These are phyloP conservation scores for Thumatha senex DNA, from an alignment of 2,888 invertebrate genomes.

Conservation along the genomic window DNA sequence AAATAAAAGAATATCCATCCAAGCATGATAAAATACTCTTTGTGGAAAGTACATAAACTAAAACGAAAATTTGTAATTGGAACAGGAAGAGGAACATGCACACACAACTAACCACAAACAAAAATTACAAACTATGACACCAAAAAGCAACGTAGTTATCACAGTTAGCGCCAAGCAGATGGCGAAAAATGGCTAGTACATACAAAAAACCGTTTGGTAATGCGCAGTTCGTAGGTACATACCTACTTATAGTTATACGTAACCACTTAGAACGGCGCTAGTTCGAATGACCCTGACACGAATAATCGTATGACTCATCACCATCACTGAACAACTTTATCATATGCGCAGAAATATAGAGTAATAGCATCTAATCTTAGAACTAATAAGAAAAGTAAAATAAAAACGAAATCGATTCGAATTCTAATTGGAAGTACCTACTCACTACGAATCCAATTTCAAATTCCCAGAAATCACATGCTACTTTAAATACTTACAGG, in stretches of 20 bases:
- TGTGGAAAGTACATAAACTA: too few relatives aligned
- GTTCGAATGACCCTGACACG: conserved; percentile 56
- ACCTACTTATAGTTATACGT: conserved; percentile 33
- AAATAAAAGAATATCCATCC: too few relatives aligned
- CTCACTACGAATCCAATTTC: conserved; percentile 22
- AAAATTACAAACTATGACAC: neutral
- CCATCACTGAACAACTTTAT: conserved; percentile 6
- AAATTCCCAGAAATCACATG: conserved; percentile 61
- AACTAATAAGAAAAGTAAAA: conserved; percentile 5
- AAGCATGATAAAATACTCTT: too few relatives aligned
- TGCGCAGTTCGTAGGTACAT: conserved; percentile 41
- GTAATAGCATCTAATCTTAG: neutral
- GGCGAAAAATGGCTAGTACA: conserved; percentile 13
- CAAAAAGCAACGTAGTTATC: too few relatives aligned
- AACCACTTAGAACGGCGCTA: conserved; percentile 39
- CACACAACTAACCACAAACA: neutral
- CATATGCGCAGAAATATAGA: conserved; percentile 9
- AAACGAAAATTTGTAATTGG: neutral
- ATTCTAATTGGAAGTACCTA: conserved; percentile 17
- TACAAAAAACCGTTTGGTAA: conserved; percentile 15
- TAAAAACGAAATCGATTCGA: neutral
- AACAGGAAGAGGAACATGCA: neutral
- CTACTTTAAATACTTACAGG: conserved; percentile 65
- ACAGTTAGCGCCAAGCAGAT: conserved; percentile 24
- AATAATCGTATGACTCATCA: conserved; percentile 42